A percentile compares a stretch with the other conserved stretches of the same genome.
Evolutionary conservation across 2,113 vertebrate genomes (phyloP).

Genomic region (Turdus rufiventris): DNA sequence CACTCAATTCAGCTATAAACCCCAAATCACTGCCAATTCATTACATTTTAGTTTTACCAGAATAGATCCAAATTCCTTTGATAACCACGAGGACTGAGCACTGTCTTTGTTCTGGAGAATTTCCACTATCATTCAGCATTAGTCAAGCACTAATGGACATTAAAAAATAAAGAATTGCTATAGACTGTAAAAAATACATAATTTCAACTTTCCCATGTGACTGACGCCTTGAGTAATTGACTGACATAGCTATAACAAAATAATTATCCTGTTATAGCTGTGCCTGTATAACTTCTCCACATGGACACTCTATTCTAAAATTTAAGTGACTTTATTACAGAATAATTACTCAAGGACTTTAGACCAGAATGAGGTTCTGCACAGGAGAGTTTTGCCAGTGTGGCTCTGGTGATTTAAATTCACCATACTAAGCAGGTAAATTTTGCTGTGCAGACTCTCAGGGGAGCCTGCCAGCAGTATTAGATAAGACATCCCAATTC

Average conservation of each 20-base stretch:
- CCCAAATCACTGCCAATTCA: background rate
- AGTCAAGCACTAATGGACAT: slow-evolving; percentile 50
- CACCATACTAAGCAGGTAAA: slow-evolving; percentile 18
- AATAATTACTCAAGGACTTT: slow-evolving; percentile 55
- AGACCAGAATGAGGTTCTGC: slow-evolving; percentile 13
- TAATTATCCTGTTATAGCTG: slow-evolving; percentile 52
- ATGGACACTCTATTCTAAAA: slow-evolving; percentile 35
- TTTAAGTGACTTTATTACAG: slow-evolving; percentile 60
- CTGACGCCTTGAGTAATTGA: slow-evolving; percentile 30
- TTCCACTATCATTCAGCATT: slow-evolving; percentile 21
- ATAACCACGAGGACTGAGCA: background rate
- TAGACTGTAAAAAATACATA: slow-evolving; percentile 44
- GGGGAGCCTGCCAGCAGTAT: background rate
- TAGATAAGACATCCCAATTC: slow-evolving; percentile 32
- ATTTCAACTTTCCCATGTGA: slow-evolving; percentile 36
- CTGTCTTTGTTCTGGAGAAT: slow-evolving; percentile 11
- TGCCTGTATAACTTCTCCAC: slow-evolving; percentile 48
- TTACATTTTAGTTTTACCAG: slow-evolving; percentile 7
- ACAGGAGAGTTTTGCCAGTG: background rate
- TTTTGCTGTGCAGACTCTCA: background rate
- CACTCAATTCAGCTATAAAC: background rate
- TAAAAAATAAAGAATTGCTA: slow-evolving; percentile 44
- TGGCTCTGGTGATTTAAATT: slow-evolving; percentile 41
- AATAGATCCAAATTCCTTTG: slow-evolving; percentile 36
- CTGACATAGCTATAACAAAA: slow-evolving; percentile 52